Conservation (phyloP, 35 echinoderm and acorn worm species). For the Heliocidaris erythrogramma region DNA sequence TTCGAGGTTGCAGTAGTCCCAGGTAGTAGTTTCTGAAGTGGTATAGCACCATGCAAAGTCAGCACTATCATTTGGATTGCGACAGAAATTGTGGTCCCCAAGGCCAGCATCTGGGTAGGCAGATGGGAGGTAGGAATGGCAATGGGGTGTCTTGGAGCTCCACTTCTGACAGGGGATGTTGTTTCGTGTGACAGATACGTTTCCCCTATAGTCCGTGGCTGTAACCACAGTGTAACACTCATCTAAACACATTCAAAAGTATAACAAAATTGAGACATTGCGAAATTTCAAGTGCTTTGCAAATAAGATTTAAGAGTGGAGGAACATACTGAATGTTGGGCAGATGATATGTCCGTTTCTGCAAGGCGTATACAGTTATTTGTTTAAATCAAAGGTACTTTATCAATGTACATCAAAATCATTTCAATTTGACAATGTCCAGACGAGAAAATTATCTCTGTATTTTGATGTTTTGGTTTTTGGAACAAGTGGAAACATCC, state of each 20-base stretch:
- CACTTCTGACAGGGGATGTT: conserved; percentile 65
- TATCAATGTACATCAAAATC: too few species aligned
- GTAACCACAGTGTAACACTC: conserved; percentile 54
- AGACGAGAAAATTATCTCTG: too few species aligned
- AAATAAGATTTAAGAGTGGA: too few species aligned
- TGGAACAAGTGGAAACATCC: too few species aligned
- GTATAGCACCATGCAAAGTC: conserved; percentile 56
- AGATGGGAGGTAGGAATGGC: conserved; percentile 45
- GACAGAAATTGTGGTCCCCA: conserved; percentile 67
- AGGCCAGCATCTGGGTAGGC: conserved; percentile 47
- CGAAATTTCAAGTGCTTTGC: too few species aligned
- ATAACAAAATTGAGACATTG: too few species aligned
- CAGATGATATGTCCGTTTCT: too few species aligned
- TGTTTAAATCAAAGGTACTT: too few species aligned
- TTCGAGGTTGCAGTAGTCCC: background rate
- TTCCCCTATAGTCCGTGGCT: conserved; percentile 72
- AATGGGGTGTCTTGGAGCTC: conserved; percentile 61
- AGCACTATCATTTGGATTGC: background rate
- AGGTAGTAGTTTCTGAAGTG: background rate
- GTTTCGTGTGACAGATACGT: conserved; percentile 46
- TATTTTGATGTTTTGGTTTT: too few species aligned
- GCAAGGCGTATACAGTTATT: too few species aligned
- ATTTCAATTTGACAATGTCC: too few species aligned
- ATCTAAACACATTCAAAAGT: background rate
- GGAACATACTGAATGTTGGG: too few species aligned